These are phyloP conservation scores for Tinea trinotella DNA, from an alignment of 2,888 invertebrate genomes.

Conservation along the genomic window DNA sequence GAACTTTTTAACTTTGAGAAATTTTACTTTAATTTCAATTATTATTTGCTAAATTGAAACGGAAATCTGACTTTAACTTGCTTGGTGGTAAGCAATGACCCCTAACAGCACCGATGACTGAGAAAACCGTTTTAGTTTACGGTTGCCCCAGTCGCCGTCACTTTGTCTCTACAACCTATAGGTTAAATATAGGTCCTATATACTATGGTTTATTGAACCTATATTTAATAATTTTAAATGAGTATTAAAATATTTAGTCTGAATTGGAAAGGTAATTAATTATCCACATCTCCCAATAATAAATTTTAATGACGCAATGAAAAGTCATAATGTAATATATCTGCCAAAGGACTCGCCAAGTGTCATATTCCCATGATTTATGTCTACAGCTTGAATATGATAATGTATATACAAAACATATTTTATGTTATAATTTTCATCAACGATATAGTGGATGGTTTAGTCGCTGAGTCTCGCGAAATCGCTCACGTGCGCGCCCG, in stretches of 20 bases:
- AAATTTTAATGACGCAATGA: background rate
- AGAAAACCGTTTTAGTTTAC: too few relatives aligned
- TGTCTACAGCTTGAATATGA: background rate
- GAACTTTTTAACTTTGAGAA: background rate
- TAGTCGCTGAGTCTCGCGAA: background rate
- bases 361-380: background rate
- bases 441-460: slow-evolving; percentile 1
- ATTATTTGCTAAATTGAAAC: too few relatives aligned
- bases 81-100: too few relatives aligned
- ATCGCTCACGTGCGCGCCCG: slow-evolving; percentile 26
- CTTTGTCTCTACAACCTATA: too few relatives aligned
- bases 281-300: background rate
- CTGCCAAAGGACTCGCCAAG: background rate
- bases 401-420: background rate
- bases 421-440: background rate
- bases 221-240: background rate
- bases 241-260: background rate
- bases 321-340: background rate
- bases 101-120: too few relatives aligned
- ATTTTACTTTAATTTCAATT: too few relatives aligned
- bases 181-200: too few relatives aligned
- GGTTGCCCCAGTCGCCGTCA: too few relatives aligned
- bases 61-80: too few relatives aligned
- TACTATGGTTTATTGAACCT: too few relatives aligned
- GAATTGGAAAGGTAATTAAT: background rate